These are phyloP conservation scores for Adelognathus sp. DNA, from an alignment of 2,888 invertebrate species.

Conservation along the genomic window DNA sequence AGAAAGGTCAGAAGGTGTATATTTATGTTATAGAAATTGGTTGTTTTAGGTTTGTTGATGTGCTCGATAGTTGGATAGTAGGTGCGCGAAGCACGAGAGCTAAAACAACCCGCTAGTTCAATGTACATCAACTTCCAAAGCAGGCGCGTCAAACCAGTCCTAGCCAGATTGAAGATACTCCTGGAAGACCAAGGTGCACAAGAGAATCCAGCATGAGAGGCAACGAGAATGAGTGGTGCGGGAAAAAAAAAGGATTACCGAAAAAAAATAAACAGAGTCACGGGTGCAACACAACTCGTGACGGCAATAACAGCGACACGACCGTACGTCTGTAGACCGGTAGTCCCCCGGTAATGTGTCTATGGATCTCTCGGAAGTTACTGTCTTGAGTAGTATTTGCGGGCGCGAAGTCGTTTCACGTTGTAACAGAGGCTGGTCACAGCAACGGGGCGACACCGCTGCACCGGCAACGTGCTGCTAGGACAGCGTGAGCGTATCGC, in stretches of 20 bases:
- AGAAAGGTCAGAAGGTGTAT: too few species aligned
- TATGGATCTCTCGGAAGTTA: conserved; percentile 49
- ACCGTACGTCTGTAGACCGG: conserved; percentile 4
- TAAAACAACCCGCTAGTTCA: not conserved
- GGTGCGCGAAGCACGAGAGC: too few species aligned
- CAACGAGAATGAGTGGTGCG: conserved; percentile 26
- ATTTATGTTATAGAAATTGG: too few species aligned
- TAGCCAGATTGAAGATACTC: conserved; percentile 49
- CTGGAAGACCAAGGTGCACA: not conserved
- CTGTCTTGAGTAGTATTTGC: conserved; percentile 20
- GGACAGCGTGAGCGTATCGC: conserved; percentile 70
- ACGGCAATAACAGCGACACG: conserved; percentile 42
- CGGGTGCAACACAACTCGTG: conserved; percentile 35
- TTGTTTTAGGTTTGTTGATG: too few species aligned
- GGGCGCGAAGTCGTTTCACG: conserved; percentile 26
- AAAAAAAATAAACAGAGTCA: conserved; percentile 14
- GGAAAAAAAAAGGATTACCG: not conserved
- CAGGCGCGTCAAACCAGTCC: not conserved
- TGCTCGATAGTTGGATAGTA: too few species aligned
- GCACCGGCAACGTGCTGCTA: conserved; percentile 8
- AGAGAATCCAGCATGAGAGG: conserved; percentile 7
- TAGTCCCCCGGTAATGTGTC: conserved; percentile 51
- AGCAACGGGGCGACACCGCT: not conserved
- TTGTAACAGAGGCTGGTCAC: not conserved
- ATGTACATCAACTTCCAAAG: conserved; percentile 22